A percentile compares a stretch with the other conserved stretches of the same genome.
Evolutionary conservation across 2,113 vertebrate species (phyloP).

Genomic region (Antechinus flavipes): DNA sequence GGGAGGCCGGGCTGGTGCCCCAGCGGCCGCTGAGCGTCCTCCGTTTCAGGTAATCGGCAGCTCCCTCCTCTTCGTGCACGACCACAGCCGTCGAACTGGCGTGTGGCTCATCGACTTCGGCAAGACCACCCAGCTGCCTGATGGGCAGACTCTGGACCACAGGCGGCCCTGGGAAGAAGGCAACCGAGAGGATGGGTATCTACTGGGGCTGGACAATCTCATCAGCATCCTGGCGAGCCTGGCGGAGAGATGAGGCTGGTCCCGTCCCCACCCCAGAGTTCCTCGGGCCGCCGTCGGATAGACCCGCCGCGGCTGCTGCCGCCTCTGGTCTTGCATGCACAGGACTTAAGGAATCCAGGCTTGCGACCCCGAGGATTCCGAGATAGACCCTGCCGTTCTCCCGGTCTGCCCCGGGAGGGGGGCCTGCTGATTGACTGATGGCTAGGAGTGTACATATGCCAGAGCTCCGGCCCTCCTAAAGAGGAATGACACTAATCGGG

Average conservation of each 20-base stretch:
- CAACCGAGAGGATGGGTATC: conserved; percentile 97
- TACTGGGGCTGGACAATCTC: conserved; percentile 96
- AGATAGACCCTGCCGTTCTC: conserved; percentile 37
- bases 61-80: conserved; percentile 98
- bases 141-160: conserved; percentile 92
- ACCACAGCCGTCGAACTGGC: conserved; percentile 91
- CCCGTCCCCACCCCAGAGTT: conserved; percentile 32
- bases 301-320: conserved; percentile 38
- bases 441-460: background rate
- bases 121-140: conserved; percentile 93
- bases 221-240: conserved; percentile 88
- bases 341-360: conserved; percentile 36
- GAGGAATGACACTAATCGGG: conserved; percentile 39
- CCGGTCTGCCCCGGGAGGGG: conserved; percentile 44
- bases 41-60: conserved; percentile 95
- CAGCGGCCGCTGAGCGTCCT: background rate
- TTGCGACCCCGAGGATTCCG: conserved; percentile 48
- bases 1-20: background rate
- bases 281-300: conserved; percentile 1
- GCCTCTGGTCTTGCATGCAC: conserved; percentile 62
- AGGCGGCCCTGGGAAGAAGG: conserved; percentile 94
- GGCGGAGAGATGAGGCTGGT: conserved; percentile 85
- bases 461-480: conserved; percentile 48
- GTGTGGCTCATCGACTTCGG: conserved; percentile 99
- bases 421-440: background rate